Conservation (phyloP, 2,113 vertebrate genomes). For the Hyperopisus bebe region DNA sequence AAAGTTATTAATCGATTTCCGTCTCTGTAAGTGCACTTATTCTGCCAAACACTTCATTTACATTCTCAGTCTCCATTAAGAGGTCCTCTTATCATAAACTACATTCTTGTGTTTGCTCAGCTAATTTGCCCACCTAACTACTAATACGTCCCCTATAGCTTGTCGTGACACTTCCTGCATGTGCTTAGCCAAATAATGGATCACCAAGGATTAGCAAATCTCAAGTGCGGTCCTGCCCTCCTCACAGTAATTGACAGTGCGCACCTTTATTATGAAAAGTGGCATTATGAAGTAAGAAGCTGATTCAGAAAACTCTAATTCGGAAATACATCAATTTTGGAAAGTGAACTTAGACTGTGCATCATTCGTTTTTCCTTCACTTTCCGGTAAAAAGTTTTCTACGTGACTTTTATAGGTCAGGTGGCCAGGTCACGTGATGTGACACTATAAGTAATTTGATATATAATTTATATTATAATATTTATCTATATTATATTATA, state of each 20-base stretch:
- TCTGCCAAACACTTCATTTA: neutral
- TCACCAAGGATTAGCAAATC: neutral
- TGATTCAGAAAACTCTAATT: too few relatives aligned
- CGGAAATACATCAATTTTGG: too few relatives aligned
- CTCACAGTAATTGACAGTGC: neutral
- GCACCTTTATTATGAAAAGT: neutral
- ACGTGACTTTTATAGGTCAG: too few relatives aligned
- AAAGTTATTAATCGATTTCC: neutral
- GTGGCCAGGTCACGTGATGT: too few relatives aligned
- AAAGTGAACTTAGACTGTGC: too few relatives aligned
- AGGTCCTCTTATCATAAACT: neutral
- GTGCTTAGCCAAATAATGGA: neutral
- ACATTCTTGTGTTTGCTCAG: neutral
- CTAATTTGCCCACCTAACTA: neutral
- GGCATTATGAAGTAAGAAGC: too few relatives aligned
- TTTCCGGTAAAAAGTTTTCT: too few relatives aligned
- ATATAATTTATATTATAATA: too few relatives aligned
- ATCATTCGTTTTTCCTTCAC: too few relatives aligned
- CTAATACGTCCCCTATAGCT: neutral
- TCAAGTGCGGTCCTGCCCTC: neutral
- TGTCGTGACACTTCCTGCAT: neutral
- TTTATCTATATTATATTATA: too few relatives aligned
- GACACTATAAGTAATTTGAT: too few relatives aligned
- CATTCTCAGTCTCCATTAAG: neutral
- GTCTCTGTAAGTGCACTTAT: neutral